Evolutionary conservation across 2,888 invertebrate species (phyloP), one percentile per base, ranked within the genome.

Genomic region (Allophyes oxyacanthae): DNA sequence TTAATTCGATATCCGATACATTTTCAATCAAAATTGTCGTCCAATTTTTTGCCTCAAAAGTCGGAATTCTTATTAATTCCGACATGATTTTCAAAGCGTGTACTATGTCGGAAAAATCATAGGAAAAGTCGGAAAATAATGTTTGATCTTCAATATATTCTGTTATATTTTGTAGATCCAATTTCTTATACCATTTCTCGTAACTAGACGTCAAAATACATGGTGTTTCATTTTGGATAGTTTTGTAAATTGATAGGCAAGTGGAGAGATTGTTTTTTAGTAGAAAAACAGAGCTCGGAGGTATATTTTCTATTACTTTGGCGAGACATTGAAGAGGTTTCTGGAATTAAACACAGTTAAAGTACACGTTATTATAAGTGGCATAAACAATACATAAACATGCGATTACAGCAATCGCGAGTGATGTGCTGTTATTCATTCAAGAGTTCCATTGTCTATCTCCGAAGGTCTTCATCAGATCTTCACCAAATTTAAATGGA

Each of bases 291-390:
- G 46, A 37, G 2, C 9, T n/a, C 0, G 82, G 78, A 8, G 69
- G 58, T 8, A 83, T 30, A 1, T 68, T 70, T 45, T 53, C 60
- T 25, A 85, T 55, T 5, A 82, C 28, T 36, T 59, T 57, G 0
- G 75, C 52, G 0, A 88, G n/a, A 1, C 77, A 67, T 42, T 75
- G 48, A 0, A 78, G 8, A 2, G 83, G 78, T 66, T 72, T 64
- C 88, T 88, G 82, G 40, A 84, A 86, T 11, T 50, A 20, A 72
- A 25, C n/a, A n/a, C n/a, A 25, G 25, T 6, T 25, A 25, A 25
- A 5, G 3, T 3, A 5, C 25, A 25, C 25, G 25, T 25, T 25
- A 25, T 25, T 25, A n/a, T n/a, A n/a, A n/a, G n/a, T n/a, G n/a
- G n/a, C n/a, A n/a, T n/a, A n/a, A n/a, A n/a, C n/a, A n/a, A n/a